Conservation (phyloP, 2,888 invertebrate genomes). For the Stenoptilia bipunctidactyla region DNA sequence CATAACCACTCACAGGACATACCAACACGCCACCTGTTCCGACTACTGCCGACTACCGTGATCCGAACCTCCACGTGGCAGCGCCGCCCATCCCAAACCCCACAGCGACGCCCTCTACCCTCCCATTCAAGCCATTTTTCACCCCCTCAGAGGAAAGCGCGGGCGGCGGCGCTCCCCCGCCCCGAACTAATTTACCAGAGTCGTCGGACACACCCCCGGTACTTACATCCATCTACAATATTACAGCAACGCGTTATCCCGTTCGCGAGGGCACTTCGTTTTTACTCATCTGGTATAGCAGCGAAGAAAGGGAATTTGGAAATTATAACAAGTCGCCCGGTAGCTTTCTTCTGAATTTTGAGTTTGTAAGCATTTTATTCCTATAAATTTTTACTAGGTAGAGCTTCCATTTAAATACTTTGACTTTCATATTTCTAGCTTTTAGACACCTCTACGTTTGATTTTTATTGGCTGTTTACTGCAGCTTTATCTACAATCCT, state of each 20-base stretch:
- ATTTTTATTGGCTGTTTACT: too few relatives aligned
- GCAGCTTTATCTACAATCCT: too few relatives aligned
- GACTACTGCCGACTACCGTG: conserved; percentile 24
- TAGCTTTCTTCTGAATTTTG: too few relatives aligned
- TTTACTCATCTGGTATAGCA: conserved; percentile 49
- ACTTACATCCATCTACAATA: conserved; percentile 71
- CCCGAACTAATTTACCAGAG: conserved; percentile 70
- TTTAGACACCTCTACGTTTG: too few relatives aligned
- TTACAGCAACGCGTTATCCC: conserved; percentile 68
- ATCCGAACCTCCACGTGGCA: conserved; percentile 41
- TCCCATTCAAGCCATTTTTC: conserved; percentile 69
- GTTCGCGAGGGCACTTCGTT: conserved; percentile 60
- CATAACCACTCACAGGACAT: conserved; percentile 20
- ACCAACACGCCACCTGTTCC: conserved; percentile 17
- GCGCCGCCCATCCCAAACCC: conserved; percentile 51
- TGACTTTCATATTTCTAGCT: too few relatives aligned
- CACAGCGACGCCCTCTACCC: conserved; percentile 54
- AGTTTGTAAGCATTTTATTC: too few relatives aligned
- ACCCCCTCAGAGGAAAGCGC: conserved; percentile 53
- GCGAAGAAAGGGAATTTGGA: conserved; percentile 45
- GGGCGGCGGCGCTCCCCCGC: conserved; percentile 58
- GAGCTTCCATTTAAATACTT: too few relatives aligned
- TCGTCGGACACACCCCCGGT: conserved; percentile 69
- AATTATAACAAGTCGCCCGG: conserved; percentile 27
- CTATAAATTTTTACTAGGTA: too few relatives aligned